Evolutionary conservation across 1,140 invertebrate genomes (phyloP), one percentile per base, ranked within the genome.

Genomic region (Platyscapa corneri): DNA sequence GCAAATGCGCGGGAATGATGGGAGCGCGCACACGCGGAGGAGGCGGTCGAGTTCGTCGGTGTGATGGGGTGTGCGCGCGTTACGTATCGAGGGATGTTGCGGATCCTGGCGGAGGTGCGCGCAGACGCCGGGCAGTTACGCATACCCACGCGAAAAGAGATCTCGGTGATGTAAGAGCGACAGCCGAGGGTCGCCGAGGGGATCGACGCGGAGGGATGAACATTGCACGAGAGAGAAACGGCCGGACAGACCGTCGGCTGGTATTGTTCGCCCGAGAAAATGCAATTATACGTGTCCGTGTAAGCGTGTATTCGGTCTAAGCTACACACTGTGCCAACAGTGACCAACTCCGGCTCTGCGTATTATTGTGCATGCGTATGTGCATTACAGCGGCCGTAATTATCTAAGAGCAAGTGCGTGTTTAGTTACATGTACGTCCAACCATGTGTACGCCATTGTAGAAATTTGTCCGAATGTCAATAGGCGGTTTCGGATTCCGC

Each of bases 251-350:
- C 56, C 53, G n/a, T 20, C 30, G 77, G 75, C 32, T 42, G 32
- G 49, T 32, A 85, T 85, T 85, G 84, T 82, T 56, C 70, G 8
- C 3, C 53, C 70, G 72, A 76, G 84, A 67, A 85, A 82, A 76
- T 86, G 49, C 67, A 79, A 85, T 83, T 87, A 72, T 60, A 60
- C 74, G 20, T 16, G 8, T 75, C 8, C 27, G 27, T 70, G 18
- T 10, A 34, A 37, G 14, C 18, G 34, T 37, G 32, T 70, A 16
- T 60, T 3, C 27, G 27, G 7, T 1, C 23, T 60, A 60, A 60
- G 27, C 23, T 60, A 60, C 56, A 60, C 56, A 60, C 56, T 60
- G 27, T 60, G 20, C 56, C 3, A 60, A 60, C 23, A 23, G 20
- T 60, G 23, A 5, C 20, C 14, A 2, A n/a, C n/a, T n/a, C n/a